Evolutionary conservation across 2,113 vertebrate genomes (phyloP).

Genomic region (Odontesthes bonariensis): DNA sequence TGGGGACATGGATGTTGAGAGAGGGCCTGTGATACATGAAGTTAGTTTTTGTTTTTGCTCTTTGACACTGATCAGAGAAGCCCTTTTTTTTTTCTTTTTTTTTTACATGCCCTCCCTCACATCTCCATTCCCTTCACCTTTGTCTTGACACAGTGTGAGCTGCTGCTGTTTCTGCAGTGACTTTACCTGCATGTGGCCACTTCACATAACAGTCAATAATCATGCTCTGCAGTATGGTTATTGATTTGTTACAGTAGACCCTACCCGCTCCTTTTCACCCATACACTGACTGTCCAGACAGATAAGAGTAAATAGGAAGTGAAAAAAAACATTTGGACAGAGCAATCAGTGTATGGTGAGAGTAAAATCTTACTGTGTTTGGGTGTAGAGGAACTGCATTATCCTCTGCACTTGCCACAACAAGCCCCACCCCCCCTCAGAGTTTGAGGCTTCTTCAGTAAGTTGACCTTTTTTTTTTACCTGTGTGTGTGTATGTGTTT

Average conservation of each 20-base stretch:
- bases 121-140: slow-evolving; percentile 88
- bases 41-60: slow-evolving; percentile 18
- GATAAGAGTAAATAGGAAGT: slow-evolving; percentile 25
- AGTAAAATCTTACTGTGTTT: slow-evolving; percentile 82
- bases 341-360: slow-evolving; percentile 86
- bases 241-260: slow-evolving; percentile 86
- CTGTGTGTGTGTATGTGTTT: slow-evolving; percentile 78
- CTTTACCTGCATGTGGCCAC: slow-evolving; percentile 89
- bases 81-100: slow-evolving; percentile 5
- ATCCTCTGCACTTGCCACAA: slow-evolving; percentile 84
- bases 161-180: slow-evolving; percentile 76
- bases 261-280: slow-evolving; percentile 82
- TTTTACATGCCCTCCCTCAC: slow-evolving; percentile 90
- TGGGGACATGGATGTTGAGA: slow-evolving; percentile 94
- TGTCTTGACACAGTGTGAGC: slow-evolving; percentile 77
- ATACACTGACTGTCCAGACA: slow-evolving; percentile 85
- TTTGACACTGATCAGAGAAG: background rate
- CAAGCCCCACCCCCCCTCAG: slow-evolving; percentile 31
- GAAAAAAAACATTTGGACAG: slow-evolving; percentile 13
- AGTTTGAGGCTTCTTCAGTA: slow-evolving; percentile 7
- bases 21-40: slow-evolving; percentile 81
- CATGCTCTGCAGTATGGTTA: slow-evolving; percentile 89
- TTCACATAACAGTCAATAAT: slow-evolving; percentile 88
- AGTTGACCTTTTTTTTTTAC: slow-evolving; percentile 62
- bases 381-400: slow-evolving; percentile 80